phyloP scores from a whole-genome alignment of 2,797 vertebrate genomes.

The Podarcis lilfordi region DNA sequence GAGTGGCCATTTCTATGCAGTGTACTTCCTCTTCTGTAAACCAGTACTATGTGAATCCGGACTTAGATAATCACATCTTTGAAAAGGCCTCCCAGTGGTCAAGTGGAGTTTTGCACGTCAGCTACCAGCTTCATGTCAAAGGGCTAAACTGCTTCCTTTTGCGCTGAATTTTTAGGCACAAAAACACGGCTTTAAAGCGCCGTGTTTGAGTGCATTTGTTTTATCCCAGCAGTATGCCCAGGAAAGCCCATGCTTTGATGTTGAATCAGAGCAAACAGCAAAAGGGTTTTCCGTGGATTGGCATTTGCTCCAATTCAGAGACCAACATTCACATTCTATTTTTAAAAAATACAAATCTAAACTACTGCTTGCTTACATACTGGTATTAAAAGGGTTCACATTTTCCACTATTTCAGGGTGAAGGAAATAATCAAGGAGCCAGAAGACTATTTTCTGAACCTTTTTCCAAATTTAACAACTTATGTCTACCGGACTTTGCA shows the following conservation, averaged over 20 bases:
- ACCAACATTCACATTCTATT: too few relatives aligned
- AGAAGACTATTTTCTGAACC: constrained; percentile 68
- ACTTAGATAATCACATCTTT: neutral
- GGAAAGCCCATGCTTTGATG: too few relatives aligned
- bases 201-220: too few relatives aligned
- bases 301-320: too few relatives aligned
- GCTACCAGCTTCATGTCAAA: too few relatives aligned
- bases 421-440: constrained; percentile 54
- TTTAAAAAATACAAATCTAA: too few relatives aligned
- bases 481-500: constrained; percentile 66
- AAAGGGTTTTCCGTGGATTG: too few relatives aligned
- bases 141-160: too few relatives aligned
- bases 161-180: too few relatives aligned
- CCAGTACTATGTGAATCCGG: neutral
- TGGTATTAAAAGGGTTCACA: constrained; percentile 7
- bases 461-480: constrained; percentile 72
- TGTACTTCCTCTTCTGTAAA: neutral
- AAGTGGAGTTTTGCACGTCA: neutral
- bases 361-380: neutral
- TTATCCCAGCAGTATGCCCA: too few relatives aligned
- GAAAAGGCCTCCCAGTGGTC: neutral
- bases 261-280: too few relatives aligned
- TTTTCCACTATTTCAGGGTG: constrained; percentile 71
- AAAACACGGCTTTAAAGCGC: too few relatives aligned
- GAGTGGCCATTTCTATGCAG: neutral